Evolutionary conservation across 1,140 invertebrate species (phyloP).

Genomic region (Cherax destructor): DNA sequence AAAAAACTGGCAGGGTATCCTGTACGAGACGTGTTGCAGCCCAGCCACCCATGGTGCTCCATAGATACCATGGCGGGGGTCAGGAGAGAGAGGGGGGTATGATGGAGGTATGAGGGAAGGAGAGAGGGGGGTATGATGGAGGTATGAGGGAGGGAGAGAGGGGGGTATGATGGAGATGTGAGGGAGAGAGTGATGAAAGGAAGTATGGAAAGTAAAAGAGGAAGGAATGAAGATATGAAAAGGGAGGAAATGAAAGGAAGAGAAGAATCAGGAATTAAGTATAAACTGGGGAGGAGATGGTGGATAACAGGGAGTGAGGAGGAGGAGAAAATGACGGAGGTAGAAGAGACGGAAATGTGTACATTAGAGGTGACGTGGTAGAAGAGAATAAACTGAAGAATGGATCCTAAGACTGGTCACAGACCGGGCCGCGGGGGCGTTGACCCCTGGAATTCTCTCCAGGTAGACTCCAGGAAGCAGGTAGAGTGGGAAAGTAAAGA

Average conservation of each 20-base stretch:
- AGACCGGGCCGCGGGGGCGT: too few species aligned
- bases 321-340: neutral
- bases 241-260: neutral
- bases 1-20: slow-evolving; percentile 26
- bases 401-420: too few species aligned
- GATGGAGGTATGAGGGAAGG: neutral
- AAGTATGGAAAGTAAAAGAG: neutral
- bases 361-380: too few species aligned
- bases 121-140: neutral
- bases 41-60: slow-evolving; percentile 5
- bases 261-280: neutral
- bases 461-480: too few species aligned
- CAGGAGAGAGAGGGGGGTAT: neutral
- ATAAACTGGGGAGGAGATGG: neutral
- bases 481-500: too few species aligned
- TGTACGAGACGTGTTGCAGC: neutral
- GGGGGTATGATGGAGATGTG: neutral
- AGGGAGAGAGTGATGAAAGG: neutral
- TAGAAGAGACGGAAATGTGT: neutral
- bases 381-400: too few species aligned
- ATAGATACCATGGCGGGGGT: neutral
- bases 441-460: too few species aligned
- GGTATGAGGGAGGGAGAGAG: neutral
- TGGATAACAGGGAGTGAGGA: neutral
- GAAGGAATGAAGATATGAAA: neutral